Evolutionary conservation across 2,113 vertebrate species (phyloP), one percentile per base, ranked within the genome.

Genomic region (Megalops atlanticus): DNA sequence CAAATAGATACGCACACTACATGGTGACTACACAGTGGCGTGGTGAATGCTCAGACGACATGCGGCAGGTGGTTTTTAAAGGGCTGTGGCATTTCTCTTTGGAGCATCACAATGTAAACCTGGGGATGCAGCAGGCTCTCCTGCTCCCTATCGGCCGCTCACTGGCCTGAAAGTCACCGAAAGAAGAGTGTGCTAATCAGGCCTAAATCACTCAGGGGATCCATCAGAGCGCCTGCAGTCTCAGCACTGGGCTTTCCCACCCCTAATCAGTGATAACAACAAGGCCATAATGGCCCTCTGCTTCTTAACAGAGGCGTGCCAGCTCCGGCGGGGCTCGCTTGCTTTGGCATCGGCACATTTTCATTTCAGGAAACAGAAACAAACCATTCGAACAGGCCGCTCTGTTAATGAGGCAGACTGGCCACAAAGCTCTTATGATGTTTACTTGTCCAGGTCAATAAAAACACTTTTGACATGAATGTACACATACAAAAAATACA

Each of bases 221-320:
- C 45, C 70, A 38, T 68, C 24, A 79, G 31, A 87, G 27, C 27
- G 71, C 31, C 75, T 81, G 85, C 85, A 49, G 86, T 85, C 76
- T 87, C 86, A 89, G 88, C 87, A 71, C 36, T 24, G 77, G 45
- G 35, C 69, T 35, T 70, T 72, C 54, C 78, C 71, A 24, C 71
- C 10, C 36, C 41, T 76, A 83, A 81, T 83, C 52, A 43, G 52
- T 64, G 36, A 87, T 72, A 84, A 86, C 40, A 85, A 82, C 84
- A 84, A 88, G 75, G 70, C 81, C 68, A 82, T 85, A 72, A 85
- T 16, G 80, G 39, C 43, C 78, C 33, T 74, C 21, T 33, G 64
- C 79, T 84, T 80, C 82, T 78, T 81, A 40, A 40, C 24, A 47
- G 4, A 47, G 31, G 11, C 16, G 58, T 21, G 38, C 18, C 3